A percentile compares a stretch with the other conserved stretches of the same genome.
phyloP scores from a whole-genome alignment of 2,888 invertebrate species.

The Melipona bicolor region DNA sequence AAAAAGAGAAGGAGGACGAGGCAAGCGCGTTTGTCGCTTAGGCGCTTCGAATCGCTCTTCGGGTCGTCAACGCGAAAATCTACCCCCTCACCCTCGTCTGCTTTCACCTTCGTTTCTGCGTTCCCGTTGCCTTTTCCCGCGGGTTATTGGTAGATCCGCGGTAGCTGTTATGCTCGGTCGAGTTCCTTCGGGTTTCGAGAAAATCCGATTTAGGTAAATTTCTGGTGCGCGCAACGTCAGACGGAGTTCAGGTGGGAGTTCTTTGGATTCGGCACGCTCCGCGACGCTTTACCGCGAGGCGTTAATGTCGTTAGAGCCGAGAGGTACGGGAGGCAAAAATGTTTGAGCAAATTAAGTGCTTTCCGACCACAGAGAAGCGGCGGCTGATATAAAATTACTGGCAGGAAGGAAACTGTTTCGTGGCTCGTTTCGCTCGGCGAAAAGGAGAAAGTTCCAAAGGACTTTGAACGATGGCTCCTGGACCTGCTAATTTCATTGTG shows the following conservation, averaged over 20 bases:
- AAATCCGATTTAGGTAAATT: conserved; percentile 48
- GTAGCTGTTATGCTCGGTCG: conserved; percentile 35
- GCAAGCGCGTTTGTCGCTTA: conserved; percentile 39
- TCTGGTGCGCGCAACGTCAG: neutral
- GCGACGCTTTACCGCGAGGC: conserved; percentile 22
- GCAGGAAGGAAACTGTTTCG: conserved; percentile 19
- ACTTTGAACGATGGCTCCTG: conserved; percentile 6
- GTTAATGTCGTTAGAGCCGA: conserved; percentile 30
- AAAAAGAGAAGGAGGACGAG: neutral
- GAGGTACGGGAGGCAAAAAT: conserved; percentile 36
- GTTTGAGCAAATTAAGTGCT: conserved; percentile 52
- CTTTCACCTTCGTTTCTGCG: conserved; percentile 10
- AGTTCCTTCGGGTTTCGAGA: conserved; percentile 26
- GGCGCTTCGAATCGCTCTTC: neutral
- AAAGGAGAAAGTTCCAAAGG: neutral
- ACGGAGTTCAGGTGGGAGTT: neutral
- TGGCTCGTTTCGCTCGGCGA: conserved; percentile 2
- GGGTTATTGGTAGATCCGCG: conserved; percentile 12
- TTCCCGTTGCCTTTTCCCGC: conserved; percentile 14
- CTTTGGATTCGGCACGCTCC: neutral
- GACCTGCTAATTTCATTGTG: neutral
- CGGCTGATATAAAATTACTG: conserved; percentile 28
- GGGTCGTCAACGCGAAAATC: conserved; percentile 32
- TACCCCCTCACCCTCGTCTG: neutral
- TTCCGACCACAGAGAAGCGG: conserved; percentile 16